Percentiles rank a stretch among this genome's conserved stretches.
Evolutionary conservation across 2,113 vertebrate genomes (phyloP).

Genomic region (Ptilonorhynchus violaceus): DNA sequence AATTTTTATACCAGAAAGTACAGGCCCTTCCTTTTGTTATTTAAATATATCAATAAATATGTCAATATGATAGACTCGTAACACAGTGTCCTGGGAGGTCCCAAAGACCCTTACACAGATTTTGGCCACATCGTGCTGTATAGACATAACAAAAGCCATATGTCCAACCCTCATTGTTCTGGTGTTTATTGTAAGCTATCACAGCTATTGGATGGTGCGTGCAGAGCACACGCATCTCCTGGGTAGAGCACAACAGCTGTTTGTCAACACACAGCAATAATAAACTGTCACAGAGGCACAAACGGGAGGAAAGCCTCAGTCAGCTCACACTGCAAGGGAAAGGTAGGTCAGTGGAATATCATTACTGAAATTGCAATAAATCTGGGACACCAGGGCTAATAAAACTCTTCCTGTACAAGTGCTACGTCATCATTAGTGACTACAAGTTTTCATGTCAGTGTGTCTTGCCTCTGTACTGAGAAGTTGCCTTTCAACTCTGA

Average conservation of each 20-base stretch:
- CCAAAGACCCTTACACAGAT: background rate
- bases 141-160: background rate
- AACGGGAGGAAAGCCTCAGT: background rate
- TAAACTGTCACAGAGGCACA: background rate
- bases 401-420: background rate
- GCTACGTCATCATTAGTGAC: background rate
- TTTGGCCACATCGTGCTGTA: background rate
- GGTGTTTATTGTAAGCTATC: background rate
- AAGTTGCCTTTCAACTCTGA: background rate
- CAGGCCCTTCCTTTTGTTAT: background rate
- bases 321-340: background rate
- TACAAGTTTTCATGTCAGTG: background rate
- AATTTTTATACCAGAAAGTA: background rate
- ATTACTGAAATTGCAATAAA: slow-evolving; percentile 21
- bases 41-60: background rate
- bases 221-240: background rate
- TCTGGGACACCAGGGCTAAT: background rate
- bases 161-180: background rate
- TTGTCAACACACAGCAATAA: background rate
- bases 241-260: background rate
- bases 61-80: background rate
- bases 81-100: fast-evolving
- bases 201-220: background rate
- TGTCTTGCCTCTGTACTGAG: background rate
- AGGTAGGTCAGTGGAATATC: slow-evolving; percentile 54